Conservation (phyloP, 2,113 vertebrate genomes). For the Axis porcinus region DNA sequence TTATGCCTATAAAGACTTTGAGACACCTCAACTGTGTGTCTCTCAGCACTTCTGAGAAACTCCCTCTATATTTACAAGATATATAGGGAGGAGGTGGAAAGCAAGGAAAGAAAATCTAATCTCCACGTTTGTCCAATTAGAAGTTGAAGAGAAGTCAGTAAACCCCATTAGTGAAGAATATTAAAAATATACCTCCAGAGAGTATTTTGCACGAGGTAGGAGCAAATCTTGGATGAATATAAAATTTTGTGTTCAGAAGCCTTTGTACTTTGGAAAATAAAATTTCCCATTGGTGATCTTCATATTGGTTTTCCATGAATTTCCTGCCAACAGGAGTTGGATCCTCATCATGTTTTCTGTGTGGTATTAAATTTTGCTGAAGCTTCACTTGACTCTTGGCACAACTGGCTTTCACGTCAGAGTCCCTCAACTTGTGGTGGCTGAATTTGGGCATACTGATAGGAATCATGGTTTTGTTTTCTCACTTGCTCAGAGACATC, state of each 20-base stretch:
- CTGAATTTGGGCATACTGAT: neutral
- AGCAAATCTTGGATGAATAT: neutral
- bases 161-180: neutral
- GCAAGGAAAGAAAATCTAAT: neutral
- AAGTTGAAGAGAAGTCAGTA: neutral
- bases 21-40: neutral
- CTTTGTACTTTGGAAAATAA: slow-evolving; percentile 49
- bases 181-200: neutral
- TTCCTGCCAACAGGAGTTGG: neutral
- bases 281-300: neutral
- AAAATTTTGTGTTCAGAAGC: neutral
- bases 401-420: neutral
- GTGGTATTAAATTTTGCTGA: neutral
- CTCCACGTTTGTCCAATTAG: neutral
- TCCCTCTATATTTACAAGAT: neutral
- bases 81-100: neutral
- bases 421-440: neutral
- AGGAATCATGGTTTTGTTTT: neutral
- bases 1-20: neutral
- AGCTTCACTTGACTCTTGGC: neutral
- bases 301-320: slow-evolving; percentile 1
- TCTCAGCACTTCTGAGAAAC: slow-evolving; percentile 10
- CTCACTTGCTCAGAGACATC: slow-evolving; percentile 4
- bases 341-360: neutral
- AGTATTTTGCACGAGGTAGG: neutral